Evolutionary conservation across 2,113 vertebrate genomes (phyloP).

Genomic region (Murina feae): DNA sequence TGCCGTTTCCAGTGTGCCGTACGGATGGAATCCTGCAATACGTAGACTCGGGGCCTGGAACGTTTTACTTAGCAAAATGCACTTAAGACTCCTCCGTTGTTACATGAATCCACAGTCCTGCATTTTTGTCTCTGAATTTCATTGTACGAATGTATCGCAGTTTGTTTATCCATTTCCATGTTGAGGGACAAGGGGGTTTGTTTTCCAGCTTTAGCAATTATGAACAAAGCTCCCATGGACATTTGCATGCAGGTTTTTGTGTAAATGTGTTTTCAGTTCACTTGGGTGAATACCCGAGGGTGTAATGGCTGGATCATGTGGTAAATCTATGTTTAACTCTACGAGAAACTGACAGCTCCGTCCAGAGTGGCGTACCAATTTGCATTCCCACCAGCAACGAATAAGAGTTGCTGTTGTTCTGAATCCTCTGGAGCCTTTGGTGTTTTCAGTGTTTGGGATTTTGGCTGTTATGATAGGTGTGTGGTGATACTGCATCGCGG

Average conservation of each 20-base stretch:
- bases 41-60: not conserved
- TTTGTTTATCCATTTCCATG: not conserved
- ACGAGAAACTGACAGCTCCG: not conserved
- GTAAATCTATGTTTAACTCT: not conserved
- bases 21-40: not conserved
- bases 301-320: not conserved
- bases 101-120: not conserved
- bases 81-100: not conserved
- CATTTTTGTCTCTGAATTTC: not conserved
- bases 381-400: not conserved
- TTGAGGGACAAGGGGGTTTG: not conserved
- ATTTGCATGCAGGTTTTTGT: not conserved
- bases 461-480: not conserved
- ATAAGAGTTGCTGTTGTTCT: not conserved
- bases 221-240: not conserved
- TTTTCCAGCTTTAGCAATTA: not conserved
- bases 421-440: not conserved
- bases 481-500: not conserved
- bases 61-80: not conserved
- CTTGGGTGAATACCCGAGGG: not conserved
- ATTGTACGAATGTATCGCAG: accelerated
- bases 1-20: not conserved
- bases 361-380: not conserved
- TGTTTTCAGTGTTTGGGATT: not conserved
- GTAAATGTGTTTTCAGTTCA: not conserved